Evolutionary conservation across 2,113 vertebrate species (phyloP).

Genomic region (Pseudolaguvia tuberculata): DNA sequence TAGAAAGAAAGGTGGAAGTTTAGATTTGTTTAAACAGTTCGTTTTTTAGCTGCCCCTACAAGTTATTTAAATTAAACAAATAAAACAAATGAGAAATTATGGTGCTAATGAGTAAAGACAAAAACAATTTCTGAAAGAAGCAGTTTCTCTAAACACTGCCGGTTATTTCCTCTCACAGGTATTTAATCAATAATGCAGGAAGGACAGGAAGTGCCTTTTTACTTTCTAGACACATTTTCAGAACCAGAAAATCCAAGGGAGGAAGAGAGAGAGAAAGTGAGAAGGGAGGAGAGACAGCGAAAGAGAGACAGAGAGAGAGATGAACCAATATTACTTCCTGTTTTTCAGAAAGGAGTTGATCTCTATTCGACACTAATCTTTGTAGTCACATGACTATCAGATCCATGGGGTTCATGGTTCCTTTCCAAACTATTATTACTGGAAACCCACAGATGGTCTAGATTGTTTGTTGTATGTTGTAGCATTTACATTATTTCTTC

Average conservation of each 20-base stretch:
- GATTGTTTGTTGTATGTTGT: no score
- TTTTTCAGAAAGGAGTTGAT: no score
- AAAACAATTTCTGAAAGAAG: not conserved
- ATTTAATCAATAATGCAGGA: constrained; percentile 35
- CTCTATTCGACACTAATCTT: no score
- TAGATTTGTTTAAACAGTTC: not conserved
- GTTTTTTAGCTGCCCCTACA: no score
- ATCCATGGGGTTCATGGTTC: no score
- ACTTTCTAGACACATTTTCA: constrained; percentile 1
- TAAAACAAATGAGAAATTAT: not conserved
- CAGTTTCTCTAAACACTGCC: not conserved
- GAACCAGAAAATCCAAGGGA: not conserved
- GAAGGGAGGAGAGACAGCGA: not conserved
- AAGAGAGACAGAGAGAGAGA: not conserved
- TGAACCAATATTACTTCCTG: no score
- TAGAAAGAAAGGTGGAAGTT: not conserved
- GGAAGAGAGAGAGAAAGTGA: not conserved
- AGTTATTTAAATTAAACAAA: not conserved
- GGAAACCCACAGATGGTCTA: no score
- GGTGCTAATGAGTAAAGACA: not conserved
- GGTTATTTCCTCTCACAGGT: constrained; percentile 3
- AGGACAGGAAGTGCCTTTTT: not conserved
- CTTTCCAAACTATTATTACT: no score
- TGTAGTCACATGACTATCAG: no score
- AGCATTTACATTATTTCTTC: no score